Evolutionary conservation across 30 jellyfish, hydroid and myxozoan species (phyloP), one percentile per base, ranked within the genome.

Genomic region (Mastigias papua): DNA sequence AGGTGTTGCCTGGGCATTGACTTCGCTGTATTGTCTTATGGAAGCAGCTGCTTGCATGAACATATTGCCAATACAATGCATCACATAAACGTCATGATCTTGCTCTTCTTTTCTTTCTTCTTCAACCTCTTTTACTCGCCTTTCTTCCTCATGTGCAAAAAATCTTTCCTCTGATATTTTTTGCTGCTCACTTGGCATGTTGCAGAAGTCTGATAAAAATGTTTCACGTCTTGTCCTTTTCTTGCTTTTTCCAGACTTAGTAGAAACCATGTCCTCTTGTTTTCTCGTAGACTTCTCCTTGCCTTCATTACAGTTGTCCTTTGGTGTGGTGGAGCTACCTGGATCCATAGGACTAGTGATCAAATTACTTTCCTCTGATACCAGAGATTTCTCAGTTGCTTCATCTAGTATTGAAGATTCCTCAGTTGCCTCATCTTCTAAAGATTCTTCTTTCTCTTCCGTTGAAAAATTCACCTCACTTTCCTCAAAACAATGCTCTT

Each of bases 71-170:
- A 72, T 72, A 30, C 16, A 30, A 21, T 72, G 70, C 66, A 72
- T 32, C 84, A 72, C 48, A 17, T 25, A 57, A 5, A 76, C 32
- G 13, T 76, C 80, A 76, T 76, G 74, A 34, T 76, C 80, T 76
- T 50, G 76, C 74, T 76, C 87, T 23, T 76, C 20, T 49, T 51
- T 25, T 50, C 23, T 35, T 48, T 76, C 78, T 37, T 33, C 32
- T 27, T 76, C 58, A 19, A 8, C 77, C 51, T 76, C 87, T 50
- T 28, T 76, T 34, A 23, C 50, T 23, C 48, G 76, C 66, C 87
- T 76, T 76, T 76, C 87, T 76, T 29, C 76, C 66, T 76, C 87
- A 5, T 42, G 87, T 76, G 37, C 50, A 28, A 76, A 76, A 50
- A 76, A 76, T 13, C 75, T 76, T 7, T 74, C 75, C n/a, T 74